A percentile compares a stretch with the other conserved stretches of the same genome.
Evolutionary conservation across 2,797 vertebrate species (phyloP).

Genomic region (Sebastes oblongus): DNA sequence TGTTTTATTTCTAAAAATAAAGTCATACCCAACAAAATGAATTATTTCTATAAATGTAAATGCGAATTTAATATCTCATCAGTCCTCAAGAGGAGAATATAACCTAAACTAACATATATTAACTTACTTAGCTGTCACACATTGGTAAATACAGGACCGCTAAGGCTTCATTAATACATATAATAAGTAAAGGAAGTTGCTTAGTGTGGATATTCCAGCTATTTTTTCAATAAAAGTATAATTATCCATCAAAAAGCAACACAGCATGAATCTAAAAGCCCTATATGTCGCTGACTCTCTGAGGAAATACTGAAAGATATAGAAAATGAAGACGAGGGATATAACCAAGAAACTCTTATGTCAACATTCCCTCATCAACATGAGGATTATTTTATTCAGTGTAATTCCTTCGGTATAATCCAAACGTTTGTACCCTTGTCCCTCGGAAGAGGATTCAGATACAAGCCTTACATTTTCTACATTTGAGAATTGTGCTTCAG

Average conservation of each 20-base stretch:
- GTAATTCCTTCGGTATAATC: conserved; percentile 9
- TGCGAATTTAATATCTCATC: not conserved
- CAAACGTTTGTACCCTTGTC: conserved; percentile 4
- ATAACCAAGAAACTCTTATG: not conserved
- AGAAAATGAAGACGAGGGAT: conserved; percentile 12
- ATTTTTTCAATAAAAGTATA: not conserved
- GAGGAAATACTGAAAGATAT: not conserved
- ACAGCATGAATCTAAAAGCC: not conserved
- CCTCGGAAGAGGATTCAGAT: conserved; percentile 4
- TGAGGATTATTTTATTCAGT: conserved; percentile 9
- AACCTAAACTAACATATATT: not conserved
- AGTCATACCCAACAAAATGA: not conserved
- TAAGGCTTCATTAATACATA: not conserved
- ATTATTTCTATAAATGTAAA: not conserved
- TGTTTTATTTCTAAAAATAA: not conserved
- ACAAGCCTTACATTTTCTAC: not conserved
- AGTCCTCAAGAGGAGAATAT: not conserved
- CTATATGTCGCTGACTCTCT: not conserved
- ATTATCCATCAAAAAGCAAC: not conserved
- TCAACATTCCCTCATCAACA: not conserved
- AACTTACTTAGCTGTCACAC: not conserved
- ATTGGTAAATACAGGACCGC: not conserved
- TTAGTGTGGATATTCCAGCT: not conserved
- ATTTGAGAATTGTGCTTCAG: not conserved
- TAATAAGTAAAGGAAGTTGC: not conserved